These are phyloP conservation scores for Echiichthys vipera DNA, from an alignment of 2,797 vertebrate genomes.

Conservation along the genomic window DNA sequence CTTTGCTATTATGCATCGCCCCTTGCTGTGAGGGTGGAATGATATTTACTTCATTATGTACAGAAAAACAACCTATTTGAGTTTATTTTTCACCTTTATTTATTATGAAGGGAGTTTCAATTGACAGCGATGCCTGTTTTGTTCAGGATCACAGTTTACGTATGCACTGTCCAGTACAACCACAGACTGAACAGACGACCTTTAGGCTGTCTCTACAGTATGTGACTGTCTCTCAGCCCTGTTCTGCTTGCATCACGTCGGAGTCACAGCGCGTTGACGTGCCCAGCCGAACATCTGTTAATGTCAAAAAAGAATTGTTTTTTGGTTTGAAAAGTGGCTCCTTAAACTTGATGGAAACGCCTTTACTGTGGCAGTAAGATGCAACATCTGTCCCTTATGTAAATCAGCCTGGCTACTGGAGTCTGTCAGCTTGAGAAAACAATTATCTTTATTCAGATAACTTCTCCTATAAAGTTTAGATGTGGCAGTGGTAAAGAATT, in stretches of 20 bases:
- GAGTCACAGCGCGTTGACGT: conserved; percentile 25
- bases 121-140: no score
- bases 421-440: conserved; percentile 32
- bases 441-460: conserved; percentile 36
- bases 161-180: no score
- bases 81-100: no score
- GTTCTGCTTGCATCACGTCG: conserved; percentile 22
- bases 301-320: conserved; percentile 54
- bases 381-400: conserved; percentile 70
- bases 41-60: conserved; percentile 56
- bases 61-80: conserved; percentile 27
- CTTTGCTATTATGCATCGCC: conserved; percentile 41
- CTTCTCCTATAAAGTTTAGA: conserved; percentile 28
- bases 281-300: conserved; percentile 64
- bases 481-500: conserved; percentile 3
- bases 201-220: neutral
- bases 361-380: conserved; percentile 49
- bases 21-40: conserved; percentile 19
- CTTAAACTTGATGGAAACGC: conserved; percentile 62
- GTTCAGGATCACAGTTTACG: no score
- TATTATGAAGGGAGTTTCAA: no score
- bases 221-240: conserved; percentile 11
- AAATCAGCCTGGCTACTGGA: conserved; percentile 49
- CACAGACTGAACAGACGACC: no score
- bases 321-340: conserved; percentile 50